Evolutionary conservation across 2,888 invertebrate genomes (phyloP), one percentile per base, ranked within the genome.

Genomic region (Agonopterix heracliana): DNA sequence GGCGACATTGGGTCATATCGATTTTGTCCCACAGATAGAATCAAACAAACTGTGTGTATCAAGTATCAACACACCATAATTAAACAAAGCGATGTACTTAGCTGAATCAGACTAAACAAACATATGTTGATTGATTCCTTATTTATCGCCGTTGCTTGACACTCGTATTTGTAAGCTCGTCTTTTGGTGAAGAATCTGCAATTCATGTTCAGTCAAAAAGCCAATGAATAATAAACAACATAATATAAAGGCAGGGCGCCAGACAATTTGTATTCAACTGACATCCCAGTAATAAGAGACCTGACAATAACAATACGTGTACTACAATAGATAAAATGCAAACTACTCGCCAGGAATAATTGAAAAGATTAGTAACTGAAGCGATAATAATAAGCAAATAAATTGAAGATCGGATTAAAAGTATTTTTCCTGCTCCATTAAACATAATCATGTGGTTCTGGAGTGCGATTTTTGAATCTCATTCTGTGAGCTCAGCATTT

Each of bases 41-140:
- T 26, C 26, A 26, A 26, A 26, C 26, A 26, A 26, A 26, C 26
- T 26, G 26, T 26, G 5, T 26, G 7, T 26, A 26, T 17, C 17
- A 17, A 17, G 7, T 26, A 26, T 17, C 17, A 17, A 17, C 26
- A 26, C 5, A 26, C 5, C 41, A 54, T 51, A 59, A 55, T 59
- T 62, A 57, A 61, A 64, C 59, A 56, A 61, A 58, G 54, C 55
- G 47, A 56, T 55, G 50, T 55, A 55, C 57, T 63, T 59, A 61
- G 58, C 54, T 34, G 44, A 34, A n/a, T 59, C 63, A 68, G 64
- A 67, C 61, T 64, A 68, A 74, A 69, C 60, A 74, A 68, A 69
- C 56, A 54, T 59, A 34, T 57, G 58, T 63, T 59, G 56, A 62
- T 61, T 61, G 65, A 66, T 68, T 64, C 59, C 57, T 68, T 64